Percentiles rank a stretch among this genome's conserved stretches.
Conservation (phyloP, 2,113 vertebrate genomes). For the Alaudala cheleensis region DNA sequence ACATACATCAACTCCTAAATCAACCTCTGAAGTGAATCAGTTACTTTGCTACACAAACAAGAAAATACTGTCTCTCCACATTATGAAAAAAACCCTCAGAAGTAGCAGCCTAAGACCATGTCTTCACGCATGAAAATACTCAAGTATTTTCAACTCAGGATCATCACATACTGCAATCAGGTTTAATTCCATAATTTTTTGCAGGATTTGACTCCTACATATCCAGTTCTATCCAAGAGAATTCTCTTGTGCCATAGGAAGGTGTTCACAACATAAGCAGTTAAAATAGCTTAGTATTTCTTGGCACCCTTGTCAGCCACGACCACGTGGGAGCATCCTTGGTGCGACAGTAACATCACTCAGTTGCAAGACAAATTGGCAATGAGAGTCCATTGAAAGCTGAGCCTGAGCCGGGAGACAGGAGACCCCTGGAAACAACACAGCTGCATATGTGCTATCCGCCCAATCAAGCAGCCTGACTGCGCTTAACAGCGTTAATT, state of each 20-base stretch:
- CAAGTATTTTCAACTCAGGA: background rate
- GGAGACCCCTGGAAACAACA: fast-evolving
- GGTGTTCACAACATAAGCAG: background rate
- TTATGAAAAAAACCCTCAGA: fast-evolving
- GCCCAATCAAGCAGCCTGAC: background rate
- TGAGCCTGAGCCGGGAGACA: background rate
- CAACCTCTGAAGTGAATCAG: background rate
- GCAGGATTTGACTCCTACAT: background rate
- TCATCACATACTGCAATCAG: background rate
- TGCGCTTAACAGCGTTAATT: background rate
- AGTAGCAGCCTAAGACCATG: background rate
- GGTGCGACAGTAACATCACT: background rate
- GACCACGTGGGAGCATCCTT: fast-evolving
- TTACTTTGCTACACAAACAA: background rate
- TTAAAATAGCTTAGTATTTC: background rate
- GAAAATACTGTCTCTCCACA: background rate
- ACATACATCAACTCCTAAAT: background rate
- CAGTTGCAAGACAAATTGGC: fast-evolving
- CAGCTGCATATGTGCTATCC: fast-evolving
- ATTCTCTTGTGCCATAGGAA: background rate
- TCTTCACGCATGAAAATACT: background rate
- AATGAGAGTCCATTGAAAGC: background rate
- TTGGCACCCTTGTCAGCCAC: background rate
- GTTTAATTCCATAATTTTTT: background rate
- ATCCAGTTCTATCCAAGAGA: background rate